Evolutionary conservation across 2,797 vertebrate genomes (phyloP).

Genomic region (Sandelia bainsii): DNA sequence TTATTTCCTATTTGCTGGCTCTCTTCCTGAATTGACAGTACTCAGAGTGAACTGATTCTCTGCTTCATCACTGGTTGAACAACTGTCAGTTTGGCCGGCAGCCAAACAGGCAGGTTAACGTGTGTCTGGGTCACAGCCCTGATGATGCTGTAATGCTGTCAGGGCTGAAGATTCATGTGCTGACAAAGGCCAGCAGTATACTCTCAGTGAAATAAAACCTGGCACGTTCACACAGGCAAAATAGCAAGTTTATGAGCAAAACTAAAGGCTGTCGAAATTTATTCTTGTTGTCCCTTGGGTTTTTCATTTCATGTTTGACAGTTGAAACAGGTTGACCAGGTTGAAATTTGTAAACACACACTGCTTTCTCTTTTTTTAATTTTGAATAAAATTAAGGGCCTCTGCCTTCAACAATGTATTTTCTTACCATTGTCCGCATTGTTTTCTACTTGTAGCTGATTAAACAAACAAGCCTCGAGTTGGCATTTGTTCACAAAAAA

Average conservation of each 20-base stretch:
- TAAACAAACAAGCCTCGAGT: neutral
- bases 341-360: neutral
- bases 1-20: neutral
- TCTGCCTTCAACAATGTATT: neutral
- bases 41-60: slow-evolving; percentile 54
- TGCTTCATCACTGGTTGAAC: slow-evolving; percentile 27
- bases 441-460: neutral
- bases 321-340: too few species aligned
- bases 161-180: slow-evolving; percentile 61
- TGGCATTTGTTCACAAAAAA: neutral
- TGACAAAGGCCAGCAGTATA: slow-evolving; percentile 40
- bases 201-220: slow-evolving; percentile 20
- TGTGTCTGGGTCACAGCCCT: slow-evolving; percentile 53
- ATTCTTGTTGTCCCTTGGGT: neutral
- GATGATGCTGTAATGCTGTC: slow-evolving; percentile 58
- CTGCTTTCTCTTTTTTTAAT: neutral
- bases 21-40: slow-evolving; percentile 57
- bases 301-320: neutral
- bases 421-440: too few species aligned
- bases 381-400: neutral
- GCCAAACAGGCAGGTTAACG: slow-evolving; percentile 58
- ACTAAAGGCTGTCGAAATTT: neutral
- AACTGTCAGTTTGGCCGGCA: slow-evolving; percentile 42
- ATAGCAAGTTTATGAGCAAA: slow-evolving; percentile 7
- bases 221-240: slow-evolving; percentile 6